Evolutionary conservation across 2,888 invertebrate genomes (phyloP).

Genomic region (Oscheius sp.): DNA sequence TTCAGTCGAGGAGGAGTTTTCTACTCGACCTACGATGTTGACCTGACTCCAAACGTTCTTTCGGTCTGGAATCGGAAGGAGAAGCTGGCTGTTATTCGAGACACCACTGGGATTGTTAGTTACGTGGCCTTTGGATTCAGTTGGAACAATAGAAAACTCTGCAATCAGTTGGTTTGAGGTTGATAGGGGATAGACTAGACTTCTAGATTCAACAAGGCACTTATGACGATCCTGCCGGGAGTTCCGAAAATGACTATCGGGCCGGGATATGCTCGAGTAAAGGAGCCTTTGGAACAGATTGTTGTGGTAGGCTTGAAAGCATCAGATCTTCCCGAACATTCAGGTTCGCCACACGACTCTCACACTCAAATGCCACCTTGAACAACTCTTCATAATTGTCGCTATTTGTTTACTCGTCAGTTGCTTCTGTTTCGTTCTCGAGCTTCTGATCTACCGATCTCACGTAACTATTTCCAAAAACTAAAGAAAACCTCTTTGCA

Average conservation of each 20-base stretch:
- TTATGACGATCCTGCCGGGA: constrained; percentile 57
- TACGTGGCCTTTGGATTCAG: constrained; percentile 61
- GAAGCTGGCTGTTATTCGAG: constrained; percentile 53
- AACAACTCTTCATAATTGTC: constrained; percentile 15
- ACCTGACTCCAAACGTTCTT: constrained; percentile 52
- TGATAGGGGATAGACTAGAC: neutral
- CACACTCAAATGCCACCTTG: constrained; percentile 14
- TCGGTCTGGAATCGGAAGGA: constrained; percentile 51
- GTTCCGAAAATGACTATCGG: constrained; percentile 51
- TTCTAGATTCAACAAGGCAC: constrained; percentile 56
- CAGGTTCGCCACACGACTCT: constrained; percentile 19
- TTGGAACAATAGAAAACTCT: constrained; percentile 49
- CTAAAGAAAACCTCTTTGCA: neutral
- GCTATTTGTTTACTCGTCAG: neutral
- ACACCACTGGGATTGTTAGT: constrained; percentile 54
- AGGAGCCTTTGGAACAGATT: constrained; percentile 45
- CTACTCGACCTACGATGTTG: constrained; percentile 57
- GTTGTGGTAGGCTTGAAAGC: constrained; percentile 41
- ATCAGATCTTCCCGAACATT: neutral
- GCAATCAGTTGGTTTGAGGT: constrained; percentile 40
- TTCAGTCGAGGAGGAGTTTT: constrained; percentile 55
- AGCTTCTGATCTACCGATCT: constrained; percentile 11
- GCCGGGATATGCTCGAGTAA: constrained; percentile 53
- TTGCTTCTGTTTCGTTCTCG: neutral
- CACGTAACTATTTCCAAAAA: neutral